Conservation (phyloP, 2,888 invertebrate species). For the Protonemura montana region DNA sequence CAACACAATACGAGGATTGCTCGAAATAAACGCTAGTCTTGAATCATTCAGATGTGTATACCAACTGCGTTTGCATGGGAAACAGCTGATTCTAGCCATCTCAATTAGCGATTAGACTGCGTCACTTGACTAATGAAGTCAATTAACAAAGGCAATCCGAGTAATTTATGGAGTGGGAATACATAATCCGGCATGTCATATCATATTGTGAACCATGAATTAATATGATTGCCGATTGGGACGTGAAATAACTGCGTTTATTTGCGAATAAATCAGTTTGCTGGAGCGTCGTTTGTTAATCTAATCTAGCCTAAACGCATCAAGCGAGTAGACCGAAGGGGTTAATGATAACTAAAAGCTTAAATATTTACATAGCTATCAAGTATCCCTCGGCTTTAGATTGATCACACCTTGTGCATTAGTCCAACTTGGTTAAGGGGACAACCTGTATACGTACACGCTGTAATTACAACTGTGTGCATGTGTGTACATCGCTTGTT, state of each 20-base stretch:
- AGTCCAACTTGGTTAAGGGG: not conserved
- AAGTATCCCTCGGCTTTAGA: not conserved
- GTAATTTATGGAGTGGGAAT: not conserved
- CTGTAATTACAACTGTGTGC: not conserved
- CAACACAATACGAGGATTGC: not conserved
- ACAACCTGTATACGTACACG: not conserved
- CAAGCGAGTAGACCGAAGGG: not conserved
- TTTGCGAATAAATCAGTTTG: not conserved
- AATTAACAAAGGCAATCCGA: conserved; percentile 89
- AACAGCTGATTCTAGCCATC: conserved; percentile 1
- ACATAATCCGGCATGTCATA: not conserved
- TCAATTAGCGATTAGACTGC: conserved; percentile 7
- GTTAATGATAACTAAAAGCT: not conserved
- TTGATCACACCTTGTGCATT: not conserved
- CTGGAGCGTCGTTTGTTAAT: not conserved
- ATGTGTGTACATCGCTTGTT: not conserved
- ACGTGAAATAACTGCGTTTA: not conserved
- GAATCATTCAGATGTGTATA: conserved; percentile 1
- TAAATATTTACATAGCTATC: conserved; percentile 7
- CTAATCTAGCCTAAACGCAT: not conserved
- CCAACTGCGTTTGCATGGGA: not conserved
- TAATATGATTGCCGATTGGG: not conserved
- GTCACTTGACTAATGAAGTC: conserved; percentile 91
- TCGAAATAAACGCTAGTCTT: not conserved
- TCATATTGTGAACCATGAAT: not conserved